These are phyloP conservation scores for Leptatherina wallacei DNA, from an alignment of 2,797 vertebrate genomes.

Conservation along the genomic window DNA sequence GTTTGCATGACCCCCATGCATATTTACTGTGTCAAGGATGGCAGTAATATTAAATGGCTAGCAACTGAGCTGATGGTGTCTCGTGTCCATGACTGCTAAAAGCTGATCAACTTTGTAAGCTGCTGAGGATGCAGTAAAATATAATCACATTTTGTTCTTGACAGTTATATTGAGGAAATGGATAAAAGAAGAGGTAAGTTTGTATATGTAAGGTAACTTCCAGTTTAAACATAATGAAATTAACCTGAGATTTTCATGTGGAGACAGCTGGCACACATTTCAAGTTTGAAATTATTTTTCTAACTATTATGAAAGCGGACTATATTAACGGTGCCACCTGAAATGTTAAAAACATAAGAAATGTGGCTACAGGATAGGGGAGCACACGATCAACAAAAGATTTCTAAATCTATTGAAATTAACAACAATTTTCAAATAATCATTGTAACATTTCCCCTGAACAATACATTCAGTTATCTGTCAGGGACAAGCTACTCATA, in stretches of 20 bases:
- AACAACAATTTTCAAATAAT: neutral
- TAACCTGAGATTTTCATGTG: neutral
- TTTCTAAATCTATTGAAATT: neutral
- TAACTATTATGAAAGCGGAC: neutral
- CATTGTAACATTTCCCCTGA: neutral
- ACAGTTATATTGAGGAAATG: neutral
- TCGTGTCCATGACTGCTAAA: neutral
- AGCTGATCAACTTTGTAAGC: neutral
- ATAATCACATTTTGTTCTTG: neutral
- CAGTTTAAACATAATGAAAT: neutral
- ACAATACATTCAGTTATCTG: constrained; percentile 8
- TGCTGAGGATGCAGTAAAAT: neutral
- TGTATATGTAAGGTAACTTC: neutral
- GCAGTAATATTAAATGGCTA: neutral
- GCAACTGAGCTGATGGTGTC: neutral
- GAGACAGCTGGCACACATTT: neutral
- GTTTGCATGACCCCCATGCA: neutral
- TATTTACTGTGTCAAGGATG: neutral
- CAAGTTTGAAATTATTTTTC: neutral
- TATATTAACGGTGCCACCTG: neutral
- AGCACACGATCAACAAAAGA: neutral
- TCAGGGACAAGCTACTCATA: neutral
- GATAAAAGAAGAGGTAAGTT: neutral
- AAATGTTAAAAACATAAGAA: neutral
- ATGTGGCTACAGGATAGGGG: neutral